Evolutionary conservation across 2,888 invertebrate species (phyloP).

Genomic region (Tiliacea aurago): DNA sequence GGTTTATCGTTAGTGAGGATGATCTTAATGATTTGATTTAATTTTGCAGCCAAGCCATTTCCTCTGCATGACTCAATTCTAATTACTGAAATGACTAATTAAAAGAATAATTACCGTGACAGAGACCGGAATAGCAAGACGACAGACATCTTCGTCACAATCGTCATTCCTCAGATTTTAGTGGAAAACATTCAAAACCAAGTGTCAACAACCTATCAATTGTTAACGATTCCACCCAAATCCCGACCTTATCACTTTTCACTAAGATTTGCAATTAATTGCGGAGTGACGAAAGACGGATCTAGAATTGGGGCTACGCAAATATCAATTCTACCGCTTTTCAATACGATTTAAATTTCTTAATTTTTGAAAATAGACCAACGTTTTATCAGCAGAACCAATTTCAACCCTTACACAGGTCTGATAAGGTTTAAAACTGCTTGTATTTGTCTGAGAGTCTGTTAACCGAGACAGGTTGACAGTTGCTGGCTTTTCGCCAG

Average conservation of each 20-base stretch:
- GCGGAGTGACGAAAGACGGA: slow-evolving; percentile 1
- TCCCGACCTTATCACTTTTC: slow-evolving; percentile 35
- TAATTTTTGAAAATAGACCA: not conserved
- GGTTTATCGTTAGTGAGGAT: not conserved
- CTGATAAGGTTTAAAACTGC: slow-evolving; percentile 33
- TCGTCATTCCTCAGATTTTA: slow-evolving; percentile 32
- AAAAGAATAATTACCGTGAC: slow-evolving; percentile 27
- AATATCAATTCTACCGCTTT: slow-evolving; percentile 36
- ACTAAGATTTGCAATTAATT: slow-evolving; percentile 42
- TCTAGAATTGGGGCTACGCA: not conserved
- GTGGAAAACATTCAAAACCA: slow-evolving; percentile 40
- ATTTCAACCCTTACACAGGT: not conserved
- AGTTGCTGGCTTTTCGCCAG: slow-evolving; percentile 72
- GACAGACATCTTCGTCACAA: slow-evolving; percentile 37
- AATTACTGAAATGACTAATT: not conserved
- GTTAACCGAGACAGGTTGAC: slow-evolving; percentile 48
- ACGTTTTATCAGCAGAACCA: not conserved
- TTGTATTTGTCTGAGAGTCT: slow-evolving; percentile 22
- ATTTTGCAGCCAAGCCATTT: not conserved
- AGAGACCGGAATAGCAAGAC: slow-evolving; percentile 28
- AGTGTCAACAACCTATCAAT: slow-evolving; percentile 62
- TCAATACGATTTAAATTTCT: slow-evolving; percentile 42
- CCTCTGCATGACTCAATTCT: not conserved
- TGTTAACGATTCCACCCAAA: slow-evolving; percentile 41
- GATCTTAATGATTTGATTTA: not conserved